Conservation (phyloP, 2,888 invertebrate genomes). For the Enchytraeus crypticus region DNA sequence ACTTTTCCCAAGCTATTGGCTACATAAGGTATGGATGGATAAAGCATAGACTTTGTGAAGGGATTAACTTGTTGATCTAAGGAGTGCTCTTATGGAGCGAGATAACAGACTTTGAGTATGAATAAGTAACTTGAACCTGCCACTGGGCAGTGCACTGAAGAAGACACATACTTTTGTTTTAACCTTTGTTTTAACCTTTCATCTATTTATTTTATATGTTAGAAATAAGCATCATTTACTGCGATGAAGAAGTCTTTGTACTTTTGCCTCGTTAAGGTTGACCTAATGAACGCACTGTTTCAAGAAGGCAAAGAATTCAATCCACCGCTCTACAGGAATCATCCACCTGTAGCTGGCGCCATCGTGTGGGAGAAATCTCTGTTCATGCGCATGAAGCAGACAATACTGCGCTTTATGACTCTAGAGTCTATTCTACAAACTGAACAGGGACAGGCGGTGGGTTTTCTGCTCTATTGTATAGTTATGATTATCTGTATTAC, state of each 20-base stretch:
- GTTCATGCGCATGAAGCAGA: slow-evolving; percentile 68
- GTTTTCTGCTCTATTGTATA: slow-evolving; percentile 9
- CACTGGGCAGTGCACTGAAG: too few relatives aligned
- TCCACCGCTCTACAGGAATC: slow-evolving; percentile 66
- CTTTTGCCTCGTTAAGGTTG: slow-evolving; percentile 52
- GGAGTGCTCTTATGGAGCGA: too few relatives aligned
- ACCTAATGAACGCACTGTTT: slow-evolving; percentile 51
- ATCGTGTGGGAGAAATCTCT: slow-evolving; percentile 77
- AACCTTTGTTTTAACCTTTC: too few relatives aligned
- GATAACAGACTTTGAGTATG: too few relatives aligned
- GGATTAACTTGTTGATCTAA: too few relatives aligned
- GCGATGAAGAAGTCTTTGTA: background rate
- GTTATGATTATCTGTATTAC: too few relatives aligned
- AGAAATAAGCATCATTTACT: background rate
- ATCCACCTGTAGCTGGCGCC: slow-evolving; percentile 71
- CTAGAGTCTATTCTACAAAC: slow-evolving; percentile 66
- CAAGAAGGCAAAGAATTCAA: slow-evolving; percentile 39
- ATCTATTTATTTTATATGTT: too few relatives aligned
- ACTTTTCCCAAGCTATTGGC: too few relatives aligned
- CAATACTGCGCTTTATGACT: slow-evolving; percentile 69
- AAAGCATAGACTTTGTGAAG: too few relatives aligned
- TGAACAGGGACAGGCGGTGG: slow-evolving; percentile 59
- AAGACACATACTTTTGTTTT: too few relatives aligned
- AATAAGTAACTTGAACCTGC: too few relatives aligned
- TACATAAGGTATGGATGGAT: too few relatives aligned